phyloP scores from a whole-genome alignment of 2,113 vertebrate species.

The Chiloscyllium plagiosum region DNA sequence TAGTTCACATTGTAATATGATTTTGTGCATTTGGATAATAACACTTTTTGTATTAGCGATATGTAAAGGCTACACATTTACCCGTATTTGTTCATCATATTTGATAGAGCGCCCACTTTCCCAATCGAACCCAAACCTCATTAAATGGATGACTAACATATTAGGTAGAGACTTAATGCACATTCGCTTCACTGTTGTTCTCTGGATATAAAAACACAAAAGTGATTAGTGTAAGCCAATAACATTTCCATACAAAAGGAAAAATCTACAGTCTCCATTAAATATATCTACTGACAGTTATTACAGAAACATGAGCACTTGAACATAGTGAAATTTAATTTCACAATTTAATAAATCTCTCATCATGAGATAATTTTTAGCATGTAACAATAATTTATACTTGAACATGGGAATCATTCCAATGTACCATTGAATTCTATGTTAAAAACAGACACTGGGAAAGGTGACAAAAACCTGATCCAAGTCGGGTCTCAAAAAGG shows the following conservation, averaged over 20 bases:
- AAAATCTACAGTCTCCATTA: neutral
- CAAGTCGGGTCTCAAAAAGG: neutral
- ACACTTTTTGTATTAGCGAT: neutral
- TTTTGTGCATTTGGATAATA: neutral
- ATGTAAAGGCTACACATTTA: conserved; percentile 50
- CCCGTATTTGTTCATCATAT: conserved; percentile 96
- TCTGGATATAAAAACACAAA: conserved; percentile 59
- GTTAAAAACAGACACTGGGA: neutral
- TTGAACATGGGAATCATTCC: neutral
- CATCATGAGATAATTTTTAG: neutral
- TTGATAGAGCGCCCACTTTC: conserved; percentile 97
- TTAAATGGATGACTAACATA: conserved; percentile 91
- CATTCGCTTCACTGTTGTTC: conserved; percentile 93
- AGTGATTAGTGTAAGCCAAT: neutral
- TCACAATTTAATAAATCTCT: neutral
- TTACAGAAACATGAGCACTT: neutral
- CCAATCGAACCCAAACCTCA: conserved; percentile 99
- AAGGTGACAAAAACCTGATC: neutral
- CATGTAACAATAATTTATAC: neutral
- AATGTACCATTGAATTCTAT: neutral
- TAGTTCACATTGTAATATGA: neutral
- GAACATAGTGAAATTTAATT: neutral
- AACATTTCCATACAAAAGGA: neutral
- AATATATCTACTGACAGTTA: neutral
- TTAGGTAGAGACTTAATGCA: conserved; percentile 93